Evolutionary conservation across 2,113 vertebrate species (phyloP).

Genomic region (Perca flavescens): DNA sequence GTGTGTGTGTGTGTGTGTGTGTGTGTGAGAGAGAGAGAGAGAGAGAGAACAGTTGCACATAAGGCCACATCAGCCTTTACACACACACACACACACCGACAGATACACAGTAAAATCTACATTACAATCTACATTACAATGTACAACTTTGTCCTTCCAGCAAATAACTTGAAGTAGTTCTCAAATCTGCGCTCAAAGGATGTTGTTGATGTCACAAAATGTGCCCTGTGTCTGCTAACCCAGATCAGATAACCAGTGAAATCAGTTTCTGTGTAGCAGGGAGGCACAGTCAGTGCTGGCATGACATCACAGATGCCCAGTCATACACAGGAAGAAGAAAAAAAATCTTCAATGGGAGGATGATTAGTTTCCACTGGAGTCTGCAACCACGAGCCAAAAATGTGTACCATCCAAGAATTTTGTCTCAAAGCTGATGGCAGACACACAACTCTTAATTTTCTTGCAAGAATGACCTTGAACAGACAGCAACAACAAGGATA

Average conservation of each 20-base stretch:
- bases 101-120: neutral
- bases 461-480: constrained; percentile 1
- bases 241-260: constrained; percentile 41
- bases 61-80: neutral
- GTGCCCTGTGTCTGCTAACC: constrained; percentile 2
- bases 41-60: constrained; percentile 8
- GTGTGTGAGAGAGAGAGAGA: too few species aligned
- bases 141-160: neutral
- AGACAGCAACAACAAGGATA: neutral
- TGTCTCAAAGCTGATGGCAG: neutral
- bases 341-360: neutral
- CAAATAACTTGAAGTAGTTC: neutral
- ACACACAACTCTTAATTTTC: neutral
- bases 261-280: constrained; percentile 31
- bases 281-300: constrained; percentile 3
- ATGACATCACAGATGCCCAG: constrained; percentile 38
- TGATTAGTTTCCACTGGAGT: constrained; percentile 19
- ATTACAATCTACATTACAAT: neutral
- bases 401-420: neutral
- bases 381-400: constrained; percentile 8
- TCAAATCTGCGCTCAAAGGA: neutral
- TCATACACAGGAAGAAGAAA: constrained; percentile 18
- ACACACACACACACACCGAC: neutral
- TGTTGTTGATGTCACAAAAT: constrained; percentile 29
- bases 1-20: neutral